Percentiles rank a stretch among this genome's conserved stretches.
Conservation (phyloP, 2,888 invertebrate species). For the Pyrrhosoma nymphula region DNA sequence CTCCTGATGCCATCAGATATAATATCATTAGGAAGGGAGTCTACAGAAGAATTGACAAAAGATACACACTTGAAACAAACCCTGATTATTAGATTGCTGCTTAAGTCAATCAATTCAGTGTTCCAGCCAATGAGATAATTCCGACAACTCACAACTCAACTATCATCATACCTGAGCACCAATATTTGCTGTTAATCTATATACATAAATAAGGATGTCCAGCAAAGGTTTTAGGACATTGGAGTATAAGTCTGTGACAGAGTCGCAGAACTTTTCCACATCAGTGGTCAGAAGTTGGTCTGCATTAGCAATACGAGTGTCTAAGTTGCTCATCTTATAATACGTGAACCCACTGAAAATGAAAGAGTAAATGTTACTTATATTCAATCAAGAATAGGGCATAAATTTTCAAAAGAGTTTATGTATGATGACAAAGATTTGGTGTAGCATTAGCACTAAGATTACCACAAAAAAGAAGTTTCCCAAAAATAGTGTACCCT, state of each 20-base stretch:
- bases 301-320: conserved; percentile 96
- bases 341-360: conserved; percentile 92
- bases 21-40: conserved; percentile 94
- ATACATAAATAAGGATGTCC: conserved; percentile 96
- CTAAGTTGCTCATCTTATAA: conserved; percentile 97
- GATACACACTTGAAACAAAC: not conserved
- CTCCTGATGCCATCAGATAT: conserved; percentile 93
- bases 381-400: not conserved
- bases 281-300: conserved; percentile 98
- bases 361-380: not conserved
- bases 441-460: too few species aligned
- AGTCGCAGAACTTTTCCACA: conserved; percentile 98
- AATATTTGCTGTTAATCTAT: conserved; percentile 91
- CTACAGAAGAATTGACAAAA: conserved; percentile 78
- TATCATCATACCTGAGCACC: conserved; percentile 84
- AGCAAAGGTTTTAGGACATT: conserved; percentile 97
- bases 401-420: too few species aligned
- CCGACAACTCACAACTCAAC: not conserved
- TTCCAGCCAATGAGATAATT: not conserved
- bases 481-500: too few species aligned
- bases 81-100: not conserved
- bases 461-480: too few species aligned
- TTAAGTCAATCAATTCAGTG: not conserved
- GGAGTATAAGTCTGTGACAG: conserved; percentile 96
- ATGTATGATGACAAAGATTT: too few species aligned